Conservation (phyloP, 2,888 invertebrate species). For the Leucoptera coffeella region DNA sequence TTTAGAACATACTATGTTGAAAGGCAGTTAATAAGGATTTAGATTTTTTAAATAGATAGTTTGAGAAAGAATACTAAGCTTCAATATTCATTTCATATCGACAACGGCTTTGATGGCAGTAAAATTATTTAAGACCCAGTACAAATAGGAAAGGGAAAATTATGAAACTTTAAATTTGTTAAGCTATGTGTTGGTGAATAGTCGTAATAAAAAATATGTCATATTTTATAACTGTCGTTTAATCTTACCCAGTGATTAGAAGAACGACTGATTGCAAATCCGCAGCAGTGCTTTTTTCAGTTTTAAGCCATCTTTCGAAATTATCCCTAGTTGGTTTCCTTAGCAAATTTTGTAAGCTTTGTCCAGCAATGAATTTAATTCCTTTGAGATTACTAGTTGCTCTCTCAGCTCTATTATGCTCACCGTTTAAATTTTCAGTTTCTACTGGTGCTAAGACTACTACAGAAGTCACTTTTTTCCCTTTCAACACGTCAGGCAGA, state of each 20-base stretch:
- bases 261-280: constrained; percentile 77
- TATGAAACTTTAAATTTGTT: too few species aligned
- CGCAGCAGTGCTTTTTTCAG: constrained; percentile 66
- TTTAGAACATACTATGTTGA: too few species aligned
- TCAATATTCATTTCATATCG: too few species aligned
- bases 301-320: constrained; percentile 73
- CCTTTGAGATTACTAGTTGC: constrained; percentile 56
- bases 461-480: constrained; percentile 75
- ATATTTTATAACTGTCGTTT: too few species aligned
- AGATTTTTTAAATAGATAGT: too few species aligned
- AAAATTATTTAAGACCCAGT: too few species aligned
- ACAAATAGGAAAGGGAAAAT: too few species aligned
- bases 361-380: constrained; percentile 68
- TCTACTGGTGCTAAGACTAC: constrained; percentile 81
- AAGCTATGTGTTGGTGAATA: too few species aligned
- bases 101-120: too few species aligned
- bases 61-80: too few species aligned
- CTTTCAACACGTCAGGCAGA: constrained; percentile 69
- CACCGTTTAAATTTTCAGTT: constrained; percentile 52
- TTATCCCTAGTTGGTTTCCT: constrained; percentile 71
- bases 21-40: too few species aligned
- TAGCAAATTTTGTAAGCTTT: constrained; percentile 67
- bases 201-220: too few species aligned
- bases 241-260: constrained; percentile 75
- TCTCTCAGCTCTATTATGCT: constrained; percentile 47